Evolutionary conservation across 1,140 invertebrate genomes (phyloP), one percentile per base, ranked within the genome.

Genomic region (Cyclargus thomasi): DNA sequence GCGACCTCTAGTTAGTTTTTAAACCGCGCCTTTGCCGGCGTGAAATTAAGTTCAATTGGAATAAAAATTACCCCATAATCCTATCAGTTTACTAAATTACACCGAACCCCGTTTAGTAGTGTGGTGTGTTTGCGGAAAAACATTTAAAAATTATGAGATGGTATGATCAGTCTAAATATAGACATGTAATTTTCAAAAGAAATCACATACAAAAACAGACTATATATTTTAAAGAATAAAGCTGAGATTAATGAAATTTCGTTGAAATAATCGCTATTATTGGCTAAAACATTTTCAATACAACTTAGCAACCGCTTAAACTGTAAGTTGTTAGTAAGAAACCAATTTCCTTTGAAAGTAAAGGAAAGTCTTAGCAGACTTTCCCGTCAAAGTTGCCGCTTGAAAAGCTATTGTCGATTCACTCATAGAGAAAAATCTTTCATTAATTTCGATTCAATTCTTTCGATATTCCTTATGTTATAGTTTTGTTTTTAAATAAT

Each of bases 381-480:
- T 47, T 16, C 39, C 39, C 39, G 39, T 47, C 39, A 47, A 47
- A 47, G 39, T 47, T 47, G 14, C 39, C 11, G 39, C 8, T 16
- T 47, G 39, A 47, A 47, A 47, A 47, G 39, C 39, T 16, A 16
- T 47, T 47, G 39, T 47, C 39, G 11, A 47, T 47, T 47, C 39
- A 47, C 39, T 47, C 39, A 47, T 47, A 47, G 39, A 47, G 39
- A 47, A 47, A 47, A 47, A 47, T 47, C 39, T 47, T 47, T 47
- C 39, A 47, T 47, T 47, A 47, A 47, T 47, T 47, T 47, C 39
- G 39, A 47, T 47, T 47, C 39, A 47, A 47, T 47, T 16, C 39
- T 47, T 47, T 47, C 14, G 39, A 47, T 47, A 47, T 16, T 47
- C 14, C 39, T 47, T 47, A 35, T 35, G 29, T 35, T 8, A 47